phyloP scores from a whole-genome alignment of 2,113 vertebrate species.

The Tragelaphus buxtoni region DNA sequence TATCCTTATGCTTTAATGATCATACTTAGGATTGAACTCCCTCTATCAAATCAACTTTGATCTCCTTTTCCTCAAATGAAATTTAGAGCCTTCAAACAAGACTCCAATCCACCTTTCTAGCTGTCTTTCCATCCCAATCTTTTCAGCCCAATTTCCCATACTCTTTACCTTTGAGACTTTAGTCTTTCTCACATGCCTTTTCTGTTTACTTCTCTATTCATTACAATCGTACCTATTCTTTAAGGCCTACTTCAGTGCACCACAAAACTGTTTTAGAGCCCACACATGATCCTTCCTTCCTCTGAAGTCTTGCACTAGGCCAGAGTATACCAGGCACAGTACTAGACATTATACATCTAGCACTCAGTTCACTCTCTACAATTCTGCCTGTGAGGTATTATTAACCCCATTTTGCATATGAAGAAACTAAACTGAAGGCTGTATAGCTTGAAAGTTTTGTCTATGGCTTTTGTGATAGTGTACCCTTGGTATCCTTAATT shows the following conservation, averaged over 20 bases:
- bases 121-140: not conserved
- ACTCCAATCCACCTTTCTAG: not conserved
- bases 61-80: not conserved
- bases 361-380: not conserved
- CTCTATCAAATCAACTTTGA: not conserved
- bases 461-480: conserved; percentile 14
- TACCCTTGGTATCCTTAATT: not conserved
- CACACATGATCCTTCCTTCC: not conserved
- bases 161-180: not conserved
- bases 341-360: not conserved
- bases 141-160: not conserved
- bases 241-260: not conserved
- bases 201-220: not conserved
- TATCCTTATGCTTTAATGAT: not conserved
- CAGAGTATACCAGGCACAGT: not conserved
- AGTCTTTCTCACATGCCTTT: not conserved
- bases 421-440: not conserved
- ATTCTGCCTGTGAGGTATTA: not conserved
- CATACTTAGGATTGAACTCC: not conserved
- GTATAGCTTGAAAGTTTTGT: not conserved
- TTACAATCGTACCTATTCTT: not conserved
- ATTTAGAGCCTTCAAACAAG: not conserved
- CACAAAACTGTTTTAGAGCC: not conserved
- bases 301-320: not conserved
- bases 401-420: not conserved